Base-by-base conservation (phyloP, 2,113 vertebrate genomes). In the Protobothrops mucrosquamatus region DNA sequence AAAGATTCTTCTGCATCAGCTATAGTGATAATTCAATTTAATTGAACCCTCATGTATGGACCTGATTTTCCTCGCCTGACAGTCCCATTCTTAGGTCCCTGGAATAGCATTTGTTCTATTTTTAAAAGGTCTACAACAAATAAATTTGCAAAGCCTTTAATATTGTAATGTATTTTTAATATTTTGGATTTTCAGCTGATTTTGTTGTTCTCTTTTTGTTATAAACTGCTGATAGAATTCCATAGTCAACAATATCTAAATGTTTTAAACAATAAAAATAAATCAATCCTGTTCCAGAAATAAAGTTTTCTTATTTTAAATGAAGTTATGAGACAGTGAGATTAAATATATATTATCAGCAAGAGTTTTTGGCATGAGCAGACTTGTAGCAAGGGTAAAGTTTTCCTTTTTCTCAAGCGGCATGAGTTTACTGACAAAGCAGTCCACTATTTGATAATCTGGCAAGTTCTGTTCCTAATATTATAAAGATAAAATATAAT, bases 371-470 rank as follows among this genome's bases (percentile, higher is more conserved):
- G 10, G 26, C 52, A 34, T 52, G 55, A 4, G 2, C 39, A 91
- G 85, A n/a, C 39, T 94, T 22, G 43, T 20, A 34, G 11, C 93
- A 85, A 43, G 55, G 61, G 14, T 1, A 23, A 51, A 2, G 61
- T n/a, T 7, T 91, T 22, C 22, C 46, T 64, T 18, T 24, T 29
- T 54, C 85, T 34, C 0, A 93, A 1, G 59, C 9, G 54, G 89
- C 5, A 46, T 69, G 15, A 87, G 59, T 93, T 85, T 46, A 57
- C 52, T 96, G 93, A 89, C 87, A n/a, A 15, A 64, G 48, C 55
- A 92, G 91, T 92, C 94, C 94, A 92, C 10, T 0, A 29, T 3
- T n/a, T 85, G 85, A 22, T 6, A 92, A 85, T 39, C 57, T 96
- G 94, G 91, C 92, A 87, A 11, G 56, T 89, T 61, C 2, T 46